These are phyloP conservation scores for Pteria penguin DNA, from an alignment of 2,888 invertebrate genomes.

Conservation along the genomic window DNA sequence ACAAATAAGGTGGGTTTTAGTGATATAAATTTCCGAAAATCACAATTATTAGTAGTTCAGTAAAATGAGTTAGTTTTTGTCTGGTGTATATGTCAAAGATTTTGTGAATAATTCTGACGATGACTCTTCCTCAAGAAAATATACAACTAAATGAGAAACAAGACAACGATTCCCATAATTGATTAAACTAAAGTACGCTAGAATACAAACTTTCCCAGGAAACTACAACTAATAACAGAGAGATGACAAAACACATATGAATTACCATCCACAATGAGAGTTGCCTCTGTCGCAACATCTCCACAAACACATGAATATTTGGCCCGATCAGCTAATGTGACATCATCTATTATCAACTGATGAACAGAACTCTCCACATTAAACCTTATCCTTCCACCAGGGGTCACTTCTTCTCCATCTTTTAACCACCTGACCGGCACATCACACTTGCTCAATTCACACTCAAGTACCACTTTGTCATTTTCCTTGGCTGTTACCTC, in stretches of 20 bases:
- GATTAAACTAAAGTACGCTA: too few relatives aligned
- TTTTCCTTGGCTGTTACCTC: slow-evolving; percentile 62
- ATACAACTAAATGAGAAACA: too few relatives aligned
- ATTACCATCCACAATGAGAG: slow-evolving; percentile 73
- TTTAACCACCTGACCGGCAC: slow-evolving; percentile 95
- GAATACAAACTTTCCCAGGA: too few relatives aligned
- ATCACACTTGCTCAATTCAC: slow-evolving; percentile 96
- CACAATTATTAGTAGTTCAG: too few relatives aligned
- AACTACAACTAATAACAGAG: neutral
- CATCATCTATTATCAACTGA: slow-evolving; percentile 68
- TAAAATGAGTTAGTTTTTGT: too few relatives aligned
- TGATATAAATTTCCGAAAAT: too few relatives aligned
- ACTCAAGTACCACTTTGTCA: slow-evolving; percentile 87
- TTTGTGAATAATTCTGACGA: neutral
- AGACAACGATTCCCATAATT: too few relatives aligned
- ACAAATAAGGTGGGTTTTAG: too few relatives aligned
- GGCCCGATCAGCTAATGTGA: slow-evolving; percentile 70
- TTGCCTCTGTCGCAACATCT: slow-evolving; percentile 70
- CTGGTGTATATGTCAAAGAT: too few relatives aligned
- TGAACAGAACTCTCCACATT: slow-evolving; percentile 85
- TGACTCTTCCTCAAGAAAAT: too few relatives aligned
- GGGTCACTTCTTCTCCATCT: slow-evolving; percentile 87
- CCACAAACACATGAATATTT: slow-evolving; percentile 71
- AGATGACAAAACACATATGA: neutral
- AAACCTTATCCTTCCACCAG: slow-evolving; percentile 89